These are phyloP conservation scores for Riptortus pedestris DNA, from an alignment of 1,140 invertebrate species.

Conservation along the genomic window DNA sequence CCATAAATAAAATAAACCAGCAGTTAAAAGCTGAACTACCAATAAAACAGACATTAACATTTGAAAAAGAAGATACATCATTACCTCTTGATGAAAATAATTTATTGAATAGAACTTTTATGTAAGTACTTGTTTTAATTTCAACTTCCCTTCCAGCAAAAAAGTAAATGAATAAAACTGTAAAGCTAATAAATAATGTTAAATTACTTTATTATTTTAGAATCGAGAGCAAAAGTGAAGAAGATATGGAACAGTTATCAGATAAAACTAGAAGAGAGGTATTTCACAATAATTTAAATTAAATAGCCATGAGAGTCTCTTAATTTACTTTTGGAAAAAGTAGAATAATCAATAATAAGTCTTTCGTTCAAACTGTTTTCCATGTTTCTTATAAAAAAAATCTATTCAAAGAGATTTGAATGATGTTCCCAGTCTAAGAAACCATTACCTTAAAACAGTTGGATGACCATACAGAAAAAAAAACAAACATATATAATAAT, in stretches of 20 bases:
- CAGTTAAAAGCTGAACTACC: not conserved
- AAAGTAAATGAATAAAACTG: too few species aligned
- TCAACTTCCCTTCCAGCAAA: too few species aligned
- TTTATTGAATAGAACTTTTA: slow-evolving; percentile 9
- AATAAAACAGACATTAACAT: not conserved
- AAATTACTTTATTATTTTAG: slow-evolving; percentile 5
- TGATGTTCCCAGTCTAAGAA: too few species aligned
- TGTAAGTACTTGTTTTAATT: not conserved
- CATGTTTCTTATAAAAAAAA: not conserved
- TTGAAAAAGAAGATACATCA: not conserved
- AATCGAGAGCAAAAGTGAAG: not conserved
- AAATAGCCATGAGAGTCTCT: too few species aligned
- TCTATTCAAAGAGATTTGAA: too few species aligned
- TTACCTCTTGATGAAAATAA: not conserved
- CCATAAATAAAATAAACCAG: not conserved
- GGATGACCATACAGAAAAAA: too few species aligned
- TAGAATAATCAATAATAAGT: too few species aligned
- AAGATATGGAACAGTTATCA: not conserved
- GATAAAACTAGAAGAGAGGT: not conserved
- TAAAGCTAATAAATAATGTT: not conserved
- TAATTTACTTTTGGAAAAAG: too few species aligned
- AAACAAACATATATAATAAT: too few species aligned
- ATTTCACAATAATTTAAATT: too few species aligned
- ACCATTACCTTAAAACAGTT: too few species aligned
- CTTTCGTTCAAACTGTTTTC: not conserved